Evolutionary conservation across 1,140 invertebrate genomes (phyloP), one percentile per base, ranked within the genome.

Genomic region (Leptinotarsa texana): DNA sequence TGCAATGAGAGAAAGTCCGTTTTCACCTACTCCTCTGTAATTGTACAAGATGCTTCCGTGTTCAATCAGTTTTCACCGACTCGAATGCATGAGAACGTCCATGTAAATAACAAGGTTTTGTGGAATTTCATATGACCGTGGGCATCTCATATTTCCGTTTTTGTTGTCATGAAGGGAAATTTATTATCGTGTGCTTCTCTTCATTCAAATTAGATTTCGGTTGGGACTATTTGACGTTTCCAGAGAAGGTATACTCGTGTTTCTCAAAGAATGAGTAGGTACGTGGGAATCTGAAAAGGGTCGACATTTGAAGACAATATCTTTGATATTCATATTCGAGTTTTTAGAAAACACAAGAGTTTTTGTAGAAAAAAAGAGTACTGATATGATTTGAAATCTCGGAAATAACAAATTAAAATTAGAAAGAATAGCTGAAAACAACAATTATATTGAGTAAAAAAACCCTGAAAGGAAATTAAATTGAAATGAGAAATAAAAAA

Each of bases 91-190:
- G 51, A 18, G 51, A 57, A 57, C 15, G 0, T 57, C 51, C 4
- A 18, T 18, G 6, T 57, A 57, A 57, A 57, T 57, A 57, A 57
- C n/a, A 6, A 57, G n/a, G 51, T 57, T 57, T 57, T 57, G 51
- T n/a, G 51, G 51, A 57, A 57, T 57, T 57, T 57, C 51, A 57
- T 57, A 57, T 57, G 15, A 18, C 51, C 51, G n/a, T 3, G 51
- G 51, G 51, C 51, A 57, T 57, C 51, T 57, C 51, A 57, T 17
- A 57, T 57, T 57, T 57, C 51, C 51, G 51, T 57, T 57, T 57
- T 17, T 57, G 51, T 57, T 57, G 51, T 57, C 51, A 57, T 57
- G 51, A 57, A 18, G n/a, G n/a, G 4, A 18, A n/a, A 57, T 57
- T 57, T 57, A 57, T 57, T 57, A 57, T 57, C 51, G 15, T 57